phyloP scores from a whole-genome alignment of 1,140 invertebrate species.

The Phortica variegata region DNA sequence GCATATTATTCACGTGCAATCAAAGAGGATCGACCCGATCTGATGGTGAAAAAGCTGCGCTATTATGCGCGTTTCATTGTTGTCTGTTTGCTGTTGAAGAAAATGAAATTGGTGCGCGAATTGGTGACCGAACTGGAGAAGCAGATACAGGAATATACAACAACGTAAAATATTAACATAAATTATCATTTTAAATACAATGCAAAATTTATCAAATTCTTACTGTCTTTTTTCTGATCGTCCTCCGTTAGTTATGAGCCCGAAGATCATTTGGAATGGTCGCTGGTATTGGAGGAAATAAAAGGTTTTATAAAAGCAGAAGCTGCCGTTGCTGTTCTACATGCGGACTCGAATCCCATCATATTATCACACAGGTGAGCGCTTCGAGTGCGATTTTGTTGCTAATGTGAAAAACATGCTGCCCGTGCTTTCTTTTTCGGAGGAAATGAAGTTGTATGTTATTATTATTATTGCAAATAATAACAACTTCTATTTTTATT shows the following conservation, averaged over 20 bases:
- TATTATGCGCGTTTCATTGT: constrained; percentile 97
- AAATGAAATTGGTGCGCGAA: constrained; percentile 91
- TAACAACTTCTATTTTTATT: constrained; percentile 18
- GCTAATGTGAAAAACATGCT: constrained; percentile 25
- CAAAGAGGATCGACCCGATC: constrained; percentile 91
- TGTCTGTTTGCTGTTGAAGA: constrained; percentile 90
- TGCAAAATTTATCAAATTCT: constrained; percentile 4
- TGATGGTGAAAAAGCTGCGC: constrained; percentile 96
- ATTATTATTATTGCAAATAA: constrained; percentile 8
- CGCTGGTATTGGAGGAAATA: constrained; percentile 90
- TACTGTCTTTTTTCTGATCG: constrained; percentile 13
- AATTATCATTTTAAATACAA: constrained; percentile 5
- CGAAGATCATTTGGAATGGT: constrained; percentile 96
- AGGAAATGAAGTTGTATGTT: constrained; percentile 49
- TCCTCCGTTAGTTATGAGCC: constrained; percentile 73
- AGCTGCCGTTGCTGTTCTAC: constrained; percentile 81
- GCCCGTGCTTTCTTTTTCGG: constrained; percentile 58
- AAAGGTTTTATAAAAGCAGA: constrained; percentile 93
- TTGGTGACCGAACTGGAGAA: constrained; percentile 87
- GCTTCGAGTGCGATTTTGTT: constrained; percentile 27
- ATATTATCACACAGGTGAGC: constrained; percentile 78
- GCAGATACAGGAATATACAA: constrained; percentile 91
- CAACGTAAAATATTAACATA: constrained; percentile 61
- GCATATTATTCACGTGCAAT: constrained; percentile 92
- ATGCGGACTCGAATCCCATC: constrained; percentile 81